phyloP scores from a whole-genome alignment of 2,888 invertebrate species.

The Rhagonycha lutea region DNA sequence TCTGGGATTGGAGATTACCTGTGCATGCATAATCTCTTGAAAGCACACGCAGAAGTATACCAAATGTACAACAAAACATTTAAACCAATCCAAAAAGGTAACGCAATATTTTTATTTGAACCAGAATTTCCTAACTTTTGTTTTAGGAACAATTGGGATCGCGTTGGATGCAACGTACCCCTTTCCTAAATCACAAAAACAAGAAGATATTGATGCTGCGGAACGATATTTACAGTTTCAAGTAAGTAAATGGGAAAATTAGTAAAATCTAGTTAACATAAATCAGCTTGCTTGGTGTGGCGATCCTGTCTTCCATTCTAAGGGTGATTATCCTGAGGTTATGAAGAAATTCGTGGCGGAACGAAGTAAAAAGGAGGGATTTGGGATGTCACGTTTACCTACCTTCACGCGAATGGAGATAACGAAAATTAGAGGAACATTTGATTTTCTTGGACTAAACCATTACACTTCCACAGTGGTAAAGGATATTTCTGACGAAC shows the following conservation, averaged over 20 bases:
- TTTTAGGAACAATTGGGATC: slow-evolving; percentile 63
- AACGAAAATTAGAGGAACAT: slow-evolving; percentile 51
- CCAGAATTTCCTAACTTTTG: neutral
- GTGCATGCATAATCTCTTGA: slow-evolving; percentile 65
- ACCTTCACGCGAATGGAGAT: slow-evolving; percentile 59
- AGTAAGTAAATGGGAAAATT: slow-evolving; percentile 50
- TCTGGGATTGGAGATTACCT: slow-evolving; percentile 63
- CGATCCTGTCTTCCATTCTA: slow-evolving; percentile 59
- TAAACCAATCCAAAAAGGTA: slow-evolving; percentile 44
- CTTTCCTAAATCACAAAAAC: slow-evolving; percentile 60
- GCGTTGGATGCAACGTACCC: slow-evolving; percentile 65
- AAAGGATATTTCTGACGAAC: neutral
- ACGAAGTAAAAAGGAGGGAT: slow-evolving; percentile 61
- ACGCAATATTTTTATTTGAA: neutral
- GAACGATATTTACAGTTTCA: slow-evolving; percentile 61
- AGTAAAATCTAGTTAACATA: neutral
- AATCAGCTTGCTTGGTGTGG: slow-evolving; percentile 58
- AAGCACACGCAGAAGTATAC: slow-evolving; percentile 68
- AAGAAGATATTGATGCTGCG: slow-evolving; percentile 63
- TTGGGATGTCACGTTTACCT: slow-evolving; percentile 61
- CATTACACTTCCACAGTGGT: slow-evolving; percentile 52
- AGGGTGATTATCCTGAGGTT: slow-evolving; percentile 63
- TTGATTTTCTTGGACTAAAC: slow-evolving; percentile 59
- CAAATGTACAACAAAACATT: slow-evolving; percentile 60
- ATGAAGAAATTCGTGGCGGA: slow-evolving; percentile 60